Percentiles rank a stretch among this genome's conserved stretches.
phyloP scores from a whole-genome alignment of 2,113 vertebrate genomes.

The Terrapene triunguis region DNA sequence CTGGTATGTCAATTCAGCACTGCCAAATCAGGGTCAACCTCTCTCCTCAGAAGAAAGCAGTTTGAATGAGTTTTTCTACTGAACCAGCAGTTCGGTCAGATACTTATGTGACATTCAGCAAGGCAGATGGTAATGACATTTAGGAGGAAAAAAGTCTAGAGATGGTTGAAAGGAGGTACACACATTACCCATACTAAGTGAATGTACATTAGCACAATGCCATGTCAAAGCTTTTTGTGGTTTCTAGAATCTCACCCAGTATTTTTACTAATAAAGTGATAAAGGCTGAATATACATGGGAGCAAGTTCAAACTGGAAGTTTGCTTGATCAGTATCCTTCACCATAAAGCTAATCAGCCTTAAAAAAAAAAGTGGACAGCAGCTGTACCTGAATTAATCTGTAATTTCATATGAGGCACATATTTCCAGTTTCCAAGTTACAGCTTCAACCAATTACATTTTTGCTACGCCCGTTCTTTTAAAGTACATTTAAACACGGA shows the following conservation, averaged over 20 bases:
- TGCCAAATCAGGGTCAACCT: not conserved
- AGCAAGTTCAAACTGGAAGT: not conserved
- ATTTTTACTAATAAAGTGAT: not conserved
- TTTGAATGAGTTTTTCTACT: fast-evolving
- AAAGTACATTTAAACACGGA: not conserved
- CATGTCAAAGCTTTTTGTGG: fast-evolving
- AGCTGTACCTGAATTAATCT: not conserved
- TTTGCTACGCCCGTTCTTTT: not conserved
- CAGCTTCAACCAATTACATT: fast-evolving
- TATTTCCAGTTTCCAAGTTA: fast-evolving
- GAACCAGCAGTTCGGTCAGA: not conserved
- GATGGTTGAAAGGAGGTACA: not conserved
- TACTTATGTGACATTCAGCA: not conserved
- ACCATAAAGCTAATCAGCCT: not conserved
- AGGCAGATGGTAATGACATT: not conserved
- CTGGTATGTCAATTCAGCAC: not conserved
- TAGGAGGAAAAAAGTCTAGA: not conserved
- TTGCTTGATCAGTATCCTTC: not conserved
- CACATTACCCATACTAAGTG: fast-evolving
- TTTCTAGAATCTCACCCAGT: not conserved
- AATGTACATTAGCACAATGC: not conserved
- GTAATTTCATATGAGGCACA: not conserved
- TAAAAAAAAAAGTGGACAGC: not conserved
- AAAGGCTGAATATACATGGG: fast-evolving
- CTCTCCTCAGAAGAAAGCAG: not conserved